Percentiles rank a stretch among this genome's conserved stretches.
These are phyloP conservation scores for Scaptomyza graminum DNA, from an alignment of 1,140 invertebrate genomes.

Conservation along the genomic window DNA sequence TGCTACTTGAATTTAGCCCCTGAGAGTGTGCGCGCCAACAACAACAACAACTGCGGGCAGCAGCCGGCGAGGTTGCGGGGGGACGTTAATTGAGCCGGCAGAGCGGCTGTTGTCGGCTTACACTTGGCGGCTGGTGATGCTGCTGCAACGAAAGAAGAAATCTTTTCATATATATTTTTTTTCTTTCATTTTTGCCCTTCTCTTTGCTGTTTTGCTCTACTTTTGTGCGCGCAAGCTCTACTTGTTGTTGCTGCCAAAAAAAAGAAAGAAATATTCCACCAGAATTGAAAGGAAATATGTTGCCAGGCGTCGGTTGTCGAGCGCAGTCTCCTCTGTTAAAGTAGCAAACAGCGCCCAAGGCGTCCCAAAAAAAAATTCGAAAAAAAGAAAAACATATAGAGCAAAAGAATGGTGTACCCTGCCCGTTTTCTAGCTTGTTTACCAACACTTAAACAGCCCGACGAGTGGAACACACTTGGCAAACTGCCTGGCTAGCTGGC, in stretches of 20 bases:
- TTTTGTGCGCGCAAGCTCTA: conserved; percentile 15
- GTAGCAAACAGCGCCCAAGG: conserved; percentile 69
- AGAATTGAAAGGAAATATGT: conserved; percentile 70
- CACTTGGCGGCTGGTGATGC: conserved; percentile 36
- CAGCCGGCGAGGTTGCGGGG: background rate
- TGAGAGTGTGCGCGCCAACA: conserved; percentile 36
- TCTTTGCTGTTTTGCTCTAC: conserved; percentile 21
- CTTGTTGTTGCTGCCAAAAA: conserved; percentile 50
- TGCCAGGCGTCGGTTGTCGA: conserved; percentile 44
- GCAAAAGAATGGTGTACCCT: background rate
- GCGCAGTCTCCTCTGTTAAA: conserved; percentile 78
- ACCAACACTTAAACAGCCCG: conserved; percentile 66
- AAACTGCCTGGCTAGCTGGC: conserved; percentile 11
- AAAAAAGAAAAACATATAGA: background rate
- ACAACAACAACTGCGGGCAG: conserved; percentile 21
- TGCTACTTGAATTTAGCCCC: conserved; percentile 80
- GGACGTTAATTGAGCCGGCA: background rate
- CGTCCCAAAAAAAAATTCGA: conserved; percentile 5
- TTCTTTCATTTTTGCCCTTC: background rate
- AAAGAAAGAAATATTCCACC: conserved; percentile 38
- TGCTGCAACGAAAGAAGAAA: conserved; percentile 50
- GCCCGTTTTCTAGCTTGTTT: conserved; percentile 69
- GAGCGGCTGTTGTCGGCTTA: conserved; percentile 16
- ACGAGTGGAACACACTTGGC: background rate
- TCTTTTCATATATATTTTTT: conserved; percentile 30